A percentile compares a stretch with the other conserved stretches of the same genome.
Evolutionary conservation across 2,888 invertebrate genomes (phyloP).

Genomic region (Xanthorhoe designata): DNA sequence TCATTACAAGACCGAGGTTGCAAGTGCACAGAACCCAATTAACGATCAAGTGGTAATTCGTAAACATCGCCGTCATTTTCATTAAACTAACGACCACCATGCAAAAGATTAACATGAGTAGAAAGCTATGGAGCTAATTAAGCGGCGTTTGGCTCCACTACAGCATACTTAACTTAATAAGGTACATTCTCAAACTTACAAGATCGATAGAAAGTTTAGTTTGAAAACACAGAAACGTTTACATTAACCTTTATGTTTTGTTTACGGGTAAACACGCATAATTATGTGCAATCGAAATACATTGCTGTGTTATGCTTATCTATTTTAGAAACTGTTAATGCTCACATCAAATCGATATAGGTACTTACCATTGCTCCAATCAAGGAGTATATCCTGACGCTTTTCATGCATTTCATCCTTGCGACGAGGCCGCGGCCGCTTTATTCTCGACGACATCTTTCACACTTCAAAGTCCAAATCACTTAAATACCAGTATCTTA

Average conservation of each 20-base stretch:
- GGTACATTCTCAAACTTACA: constrained; percentile 25
- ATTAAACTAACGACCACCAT: constrained; percentile 49
- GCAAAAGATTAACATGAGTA: constrained; percentile 50
- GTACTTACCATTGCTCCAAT: constrained; percentile 81
- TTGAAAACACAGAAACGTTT: constrained; percentile 24
- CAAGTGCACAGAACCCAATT: constrained; percentile 43
- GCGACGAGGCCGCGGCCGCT: constrained; percentile 71
- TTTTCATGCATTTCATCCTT: constrained; percentile 74
- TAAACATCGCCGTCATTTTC: constrained; percentile 45
- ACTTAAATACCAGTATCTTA: constrained; percentile 41
- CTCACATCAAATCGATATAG: constrained; percentile 10
- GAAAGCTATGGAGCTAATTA: constrained; percentile 51
- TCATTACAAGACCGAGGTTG: constrained; percentile 34
- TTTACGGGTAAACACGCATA: constrained; percentile 3
- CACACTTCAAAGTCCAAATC: constrained; percentile 41
- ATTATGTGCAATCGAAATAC: neutral
- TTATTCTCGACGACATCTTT: constrained; percentile 69
- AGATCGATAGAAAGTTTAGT: constrained; percentile 36
- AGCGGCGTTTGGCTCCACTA: constrained; percentile 38
- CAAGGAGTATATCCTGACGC: constrained; percentile 73
- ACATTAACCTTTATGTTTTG: constrained; percentile 20
- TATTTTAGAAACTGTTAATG: constrained; percentile 9
- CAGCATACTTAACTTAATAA: constrained; percentile 37
- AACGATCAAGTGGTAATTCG: constrained; percentile 37
- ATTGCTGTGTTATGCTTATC: neutral